Conservation (phyloP, 2,113 vertebrate species). For the Zapornia atra region DNA sequence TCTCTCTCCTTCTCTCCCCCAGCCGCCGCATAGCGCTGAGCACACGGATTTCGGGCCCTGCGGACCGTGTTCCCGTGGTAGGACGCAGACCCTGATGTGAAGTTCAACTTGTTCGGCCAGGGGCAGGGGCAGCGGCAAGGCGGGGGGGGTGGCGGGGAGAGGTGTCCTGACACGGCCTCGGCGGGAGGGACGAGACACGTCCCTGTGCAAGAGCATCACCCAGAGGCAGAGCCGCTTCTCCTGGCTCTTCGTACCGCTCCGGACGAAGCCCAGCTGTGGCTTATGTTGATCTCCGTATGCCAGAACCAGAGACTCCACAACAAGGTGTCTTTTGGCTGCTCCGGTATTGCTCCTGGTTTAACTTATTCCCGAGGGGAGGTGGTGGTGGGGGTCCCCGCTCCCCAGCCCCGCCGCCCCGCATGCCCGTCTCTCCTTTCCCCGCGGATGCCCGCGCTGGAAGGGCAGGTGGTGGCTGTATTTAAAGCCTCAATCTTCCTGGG, state of each 20-base stretch:
- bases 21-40: background rate
- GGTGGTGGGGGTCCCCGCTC: fast-evolving
- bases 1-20: background rate
- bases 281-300: fast-evolving
- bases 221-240: background rate
- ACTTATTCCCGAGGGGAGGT: background rate
- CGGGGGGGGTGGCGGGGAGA: background rate
- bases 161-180: background rate
- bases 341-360: background rate
- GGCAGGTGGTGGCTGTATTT: background rate
- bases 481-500: conserved; percentile 51
- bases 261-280: background rate
- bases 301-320: fast-evolving
- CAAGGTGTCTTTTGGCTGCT: background rate
- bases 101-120: background rate
- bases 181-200: background rate
- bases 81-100: background rate
- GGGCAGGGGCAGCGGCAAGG: background rate
- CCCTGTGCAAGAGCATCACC: conserved; percentile 63
- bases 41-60: background rate
- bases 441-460: fast-evolving
- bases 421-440: background rate
- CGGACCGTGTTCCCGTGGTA: background rate
- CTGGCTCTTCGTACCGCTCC: background rate
- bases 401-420: background rate